Conservation (phyloP, 2,888 invertebrate species). For the Diaperis boleti region DNA sequence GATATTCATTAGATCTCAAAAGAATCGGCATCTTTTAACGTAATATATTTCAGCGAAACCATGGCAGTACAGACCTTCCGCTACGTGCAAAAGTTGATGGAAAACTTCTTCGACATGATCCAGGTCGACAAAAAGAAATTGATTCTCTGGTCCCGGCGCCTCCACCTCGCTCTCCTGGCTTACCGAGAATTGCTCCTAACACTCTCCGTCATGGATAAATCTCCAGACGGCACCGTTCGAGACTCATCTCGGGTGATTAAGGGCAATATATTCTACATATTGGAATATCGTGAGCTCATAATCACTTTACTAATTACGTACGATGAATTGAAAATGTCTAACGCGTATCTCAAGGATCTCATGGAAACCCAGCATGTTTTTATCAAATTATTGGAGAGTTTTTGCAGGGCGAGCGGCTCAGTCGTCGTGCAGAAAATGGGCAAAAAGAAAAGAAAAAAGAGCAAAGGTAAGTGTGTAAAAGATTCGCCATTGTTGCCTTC, state of each 20-base stretch:
- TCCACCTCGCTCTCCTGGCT: slow-evolving; percentile 86
- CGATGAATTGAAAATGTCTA: slow-evolving; percentile 88
- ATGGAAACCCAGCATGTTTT: slow-evolving; percentile 92
- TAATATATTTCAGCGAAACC: slow-evolving; percentile 81
- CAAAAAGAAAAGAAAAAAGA: slow-evolving; percentile 66
- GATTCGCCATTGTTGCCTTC: slow-evolving; percentile 30
- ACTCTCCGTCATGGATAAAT: slow-evolving; percentile 84
- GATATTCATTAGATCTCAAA: too few species aligned
- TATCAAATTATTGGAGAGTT: slow-evolving; percentile 88
- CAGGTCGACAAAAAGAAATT: slow-evolving; percentile 87
- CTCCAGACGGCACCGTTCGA: slow-evolving; percentile 76
- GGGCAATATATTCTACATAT: slow-evolving; percentile 91
- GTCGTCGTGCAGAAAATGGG: slow-evolving; percentile 80
- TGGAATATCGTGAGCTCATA: slow-evolving; percentile 94
- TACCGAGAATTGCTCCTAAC: slow-evolving; percentile 88
- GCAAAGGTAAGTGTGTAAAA: slow-evolving; percentile 62
- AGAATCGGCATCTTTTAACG: background rate
- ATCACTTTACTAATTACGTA: slow-evolving; percentile 83
- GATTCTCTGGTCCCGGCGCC: slow-evolving; percentile 83
- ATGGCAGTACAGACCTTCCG: slow-evolving; percentile 93
- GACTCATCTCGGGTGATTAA: slow-evolving; percentile 89
- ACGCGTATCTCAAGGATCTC: slow-evolving; percentile 86
- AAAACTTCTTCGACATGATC: slow-evolving; percentile 87
- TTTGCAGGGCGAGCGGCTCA: slow-evolving; percentile 72
- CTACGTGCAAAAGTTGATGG: slow-evolving; percentile 93